phyloP scores from a whole-genome alignment of 2,797 vertebrate species.

The Bradypus variegatus region DNA sequence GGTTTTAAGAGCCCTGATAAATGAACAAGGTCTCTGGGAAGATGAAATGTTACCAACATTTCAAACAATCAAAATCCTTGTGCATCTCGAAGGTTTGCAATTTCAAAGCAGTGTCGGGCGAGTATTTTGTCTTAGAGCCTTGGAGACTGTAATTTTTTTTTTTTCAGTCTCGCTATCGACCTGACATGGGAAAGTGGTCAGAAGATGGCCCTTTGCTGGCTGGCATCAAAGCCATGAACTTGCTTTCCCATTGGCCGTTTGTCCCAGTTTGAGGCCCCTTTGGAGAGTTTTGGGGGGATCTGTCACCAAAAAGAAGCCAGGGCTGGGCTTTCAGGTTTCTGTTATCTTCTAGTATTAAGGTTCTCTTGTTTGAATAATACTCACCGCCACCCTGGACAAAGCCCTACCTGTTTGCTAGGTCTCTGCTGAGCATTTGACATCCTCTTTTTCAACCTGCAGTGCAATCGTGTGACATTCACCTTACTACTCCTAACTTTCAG shows the following conservation, averaged over 20 bases:
- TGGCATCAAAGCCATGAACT: conserved; percentile 6
- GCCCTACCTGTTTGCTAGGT: background rate
- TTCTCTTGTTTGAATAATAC: background rate
- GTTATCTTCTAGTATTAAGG: background rate
- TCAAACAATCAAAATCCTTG: conserved; percentile 72
- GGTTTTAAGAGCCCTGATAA: conserved; percentile 75
- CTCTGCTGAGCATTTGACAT: background rate
- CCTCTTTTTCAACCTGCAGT: background rate
- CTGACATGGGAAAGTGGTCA: conserved; percentile 55
- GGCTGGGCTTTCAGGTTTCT: background rate
- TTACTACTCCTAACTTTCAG: background rate
- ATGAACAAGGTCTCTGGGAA: conserved; percentile 73
- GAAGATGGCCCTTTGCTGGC: background rate
- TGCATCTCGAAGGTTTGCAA: conserved; percentile 60
- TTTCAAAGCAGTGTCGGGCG: conserved; percentile 35
- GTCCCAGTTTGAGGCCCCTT: background rate
- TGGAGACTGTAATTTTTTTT: conserved; percentile 18
- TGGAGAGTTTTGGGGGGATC: background rate
- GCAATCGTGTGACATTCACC: background rate
- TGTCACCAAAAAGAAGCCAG: background rate
- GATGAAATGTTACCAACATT: conserved; percentile 66
- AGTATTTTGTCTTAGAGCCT: conserved; percentile 43
- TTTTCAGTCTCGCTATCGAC: background rate
- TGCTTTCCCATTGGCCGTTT: background rate
- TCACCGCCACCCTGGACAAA: background rate